Evolutionary conservation across 2,888 invertebrate genomes (phyloP).

Genomic region (Trachelus stipa): DNA sequence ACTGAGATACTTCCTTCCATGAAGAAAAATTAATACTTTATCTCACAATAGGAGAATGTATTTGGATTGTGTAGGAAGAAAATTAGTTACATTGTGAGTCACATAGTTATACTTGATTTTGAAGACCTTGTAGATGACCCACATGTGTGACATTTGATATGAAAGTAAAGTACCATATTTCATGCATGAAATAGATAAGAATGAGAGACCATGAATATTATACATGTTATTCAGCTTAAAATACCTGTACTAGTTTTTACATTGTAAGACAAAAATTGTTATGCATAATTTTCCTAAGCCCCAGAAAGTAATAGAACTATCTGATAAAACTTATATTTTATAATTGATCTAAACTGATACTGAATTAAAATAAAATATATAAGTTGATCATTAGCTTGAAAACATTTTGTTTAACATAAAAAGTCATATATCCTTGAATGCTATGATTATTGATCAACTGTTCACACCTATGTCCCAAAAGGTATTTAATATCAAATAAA

Average conservation of each 20-base stretch:
- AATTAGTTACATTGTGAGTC: neutral
- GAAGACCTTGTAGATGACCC: slow-evolving; percentile 37
- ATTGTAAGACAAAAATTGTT: neutral
- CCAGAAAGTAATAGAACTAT: neutral
- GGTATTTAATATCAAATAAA: neutral
- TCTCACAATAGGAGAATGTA: neutral
- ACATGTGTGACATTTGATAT: slow-evolving; percentile 49
- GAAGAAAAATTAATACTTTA: neutral
- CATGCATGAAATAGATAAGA: slow-evolving; percentile 47
- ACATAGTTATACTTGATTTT: neutral
- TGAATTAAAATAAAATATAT: neutral
- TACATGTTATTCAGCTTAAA: neutral
- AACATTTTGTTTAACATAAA: neutral
- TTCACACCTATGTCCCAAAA: neutral
- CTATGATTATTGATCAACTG: neutral
- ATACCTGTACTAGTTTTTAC: neutral
- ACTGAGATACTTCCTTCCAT: neutral
- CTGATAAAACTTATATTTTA: neutral
- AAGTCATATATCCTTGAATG: neutral
- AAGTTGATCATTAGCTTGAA: neutral
- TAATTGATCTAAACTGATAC: neutral
- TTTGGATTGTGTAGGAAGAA: neutral
- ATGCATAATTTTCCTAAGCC: neutral
- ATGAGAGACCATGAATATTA: slow-evolving; percentile 16
- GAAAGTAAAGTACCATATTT: slow-evolving; percentile 48